phyloP scores from a whole-genome alignment of 2,113 vertebrate species.

The Psilopsiagon aymara region DNA sequence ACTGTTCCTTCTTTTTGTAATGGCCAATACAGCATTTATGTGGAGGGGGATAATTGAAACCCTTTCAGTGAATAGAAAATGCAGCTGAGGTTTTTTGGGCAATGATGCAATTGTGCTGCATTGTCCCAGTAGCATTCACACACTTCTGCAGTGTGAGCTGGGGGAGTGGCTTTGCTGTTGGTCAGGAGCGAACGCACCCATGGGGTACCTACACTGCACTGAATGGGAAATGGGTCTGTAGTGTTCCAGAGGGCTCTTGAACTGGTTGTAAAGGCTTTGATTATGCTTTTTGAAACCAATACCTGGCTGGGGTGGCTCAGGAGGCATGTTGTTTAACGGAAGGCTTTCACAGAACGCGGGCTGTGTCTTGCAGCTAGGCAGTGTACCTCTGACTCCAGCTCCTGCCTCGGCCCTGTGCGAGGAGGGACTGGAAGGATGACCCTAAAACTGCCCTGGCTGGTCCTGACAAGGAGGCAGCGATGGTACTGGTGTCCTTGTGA shows the following conservation, averaged over 20 bases:
- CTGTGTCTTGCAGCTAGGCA: background rate
- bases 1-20: background rate
- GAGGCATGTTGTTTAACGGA: background rate
- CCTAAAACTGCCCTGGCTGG: background rate
- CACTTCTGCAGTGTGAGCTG: constrained; percentile 19
- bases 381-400: background rate
- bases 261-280: background rate
- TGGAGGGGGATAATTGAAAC: background rate
- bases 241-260: background rate
- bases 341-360: background rate
- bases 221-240: background rate
- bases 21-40: background rate
- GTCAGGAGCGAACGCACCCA: background rate
- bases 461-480: background rate
- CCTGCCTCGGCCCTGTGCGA: background rate
- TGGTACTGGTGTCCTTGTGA: background rate
- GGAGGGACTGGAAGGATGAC: background rate
- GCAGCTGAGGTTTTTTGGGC: constrained; percentile 58
- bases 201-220: background rate
- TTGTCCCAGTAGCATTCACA: constrained; percentile 52
- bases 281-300: background rate
- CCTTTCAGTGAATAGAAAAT: constrained; percentile 34
- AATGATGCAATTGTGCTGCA: constrained; percentile 55
- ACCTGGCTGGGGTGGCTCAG: background rate
- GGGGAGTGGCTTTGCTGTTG: constrained; percentile 61